A percentile compares a stretch with the other conserved stretches of the same genome.
These are phyloP conservation scores for Echeneis naucrates DNA, from an alignment of 2,797 vertebrate species.

Conservation along the genomic window DNA sequence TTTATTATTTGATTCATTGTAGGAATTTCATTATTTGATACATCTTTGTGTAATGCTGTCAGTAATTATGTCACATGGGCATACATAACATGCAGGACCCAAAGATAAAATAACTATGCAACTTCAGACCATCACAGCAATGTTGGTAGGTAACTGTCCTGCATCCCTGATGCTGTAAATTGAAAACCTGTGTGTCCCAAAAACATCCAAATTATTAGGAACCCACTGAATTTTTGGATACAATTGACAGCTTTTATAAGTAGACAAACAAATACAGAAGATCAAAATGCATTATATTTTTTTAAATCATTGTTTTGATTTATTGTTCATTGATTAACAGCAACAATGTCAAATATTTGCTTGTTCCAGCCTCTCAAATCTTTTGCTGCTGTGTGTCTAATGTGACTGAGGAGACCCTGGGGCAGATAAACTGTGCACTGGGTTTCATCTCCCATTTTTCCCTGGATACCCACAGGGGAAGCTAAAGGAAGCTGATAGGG, in stretches of 20 bases:
- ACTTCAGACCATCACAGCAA: no score
- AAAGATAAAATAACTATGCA: no score
- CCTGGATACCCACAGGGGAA: background rate
- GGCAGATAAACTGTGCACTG: constrained; percentile 9
- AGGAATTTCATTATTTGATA: background rate
- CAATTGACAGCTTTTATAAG: background rate
- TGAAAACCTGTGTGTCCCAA: no score
- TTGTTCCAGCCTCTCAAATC: background rate
- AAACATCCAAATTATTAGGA: no score
- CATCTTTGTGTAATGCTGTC: no score
- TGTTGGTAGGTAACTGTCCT: no score
- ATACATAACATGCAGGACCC: no score
- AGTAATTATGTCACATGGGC: no score
- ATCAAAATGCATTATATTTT: no score
- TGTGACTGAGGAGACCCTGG: constrained; percentile 12
- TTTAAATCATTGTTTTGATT: background rate
- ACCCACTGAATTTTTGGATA: no score
- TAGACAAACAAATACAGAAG: background rate
- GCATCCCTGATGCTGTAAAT: no score
- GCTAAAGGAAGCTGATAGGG: constrained; percentile 8
- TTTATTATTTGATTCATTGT: background rate
- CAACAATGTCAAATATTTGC: background rate
- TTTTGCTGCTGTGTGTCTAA: background rate
- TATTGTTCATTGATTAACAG: background rate
- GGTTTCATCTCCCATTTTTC: constrained; percentile 15